Evolutionary conservation across 2,888 invertebrate species (phyloP).

Genomic region (Netelia inedita): DNA sequence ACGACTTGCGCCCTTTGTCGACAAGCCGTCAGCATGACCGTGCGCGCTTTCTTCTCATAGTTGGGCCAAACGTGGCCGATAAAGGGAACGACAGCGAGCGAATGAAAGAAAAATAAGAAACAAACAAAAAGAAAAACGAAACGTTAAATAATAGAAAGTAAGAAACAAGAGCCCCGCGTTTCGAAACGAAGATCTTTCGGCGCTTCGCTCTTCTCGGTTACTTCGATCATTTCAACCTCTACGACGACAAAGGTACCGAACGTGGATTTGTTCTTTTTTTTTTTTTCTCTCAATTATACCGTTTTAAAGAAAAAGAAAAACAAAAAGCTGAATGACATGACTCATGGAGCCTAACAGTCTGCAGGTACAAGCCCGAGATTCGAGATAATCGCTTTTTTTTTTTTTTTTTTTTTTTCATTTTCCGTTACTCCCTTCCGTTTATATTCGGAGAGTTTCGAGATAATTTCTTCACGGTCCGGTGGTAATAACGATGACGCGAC

Average conservation of each 20-base stretch:
- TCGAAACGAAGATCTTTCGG: background rate
- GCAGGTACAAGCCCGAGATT: conserved; percentile 73
- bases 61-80: conserved; percentile 70
- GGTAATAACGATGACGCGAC: background rate
- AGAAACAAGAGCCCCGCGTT: background rate
- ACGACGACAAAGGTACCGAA: conserved; percentile 44
- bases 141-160: background rate
- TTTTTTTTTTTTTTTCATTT: background rate
- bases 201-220: conserved; percentile 12
- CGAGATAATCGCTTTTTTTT: background rate
- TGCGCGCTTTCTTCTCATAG: conserved; percentile 88
- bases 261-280: conserved; percentile 36
- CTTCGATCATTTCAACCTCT: conserved; percentile 33
- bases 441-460: conserved; percentile 17
- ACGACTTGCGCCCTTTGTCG: conserved; percentile 96
- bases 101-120: conserved; percentile 36
- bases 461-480: background rate
- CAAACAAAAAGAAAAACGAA: conserved; percentile 19
- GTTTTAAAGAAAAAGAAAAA: background rate
- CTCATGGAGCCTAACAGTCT: conserved; percentile 80
- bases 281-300: background rate
- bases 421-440: background rate
- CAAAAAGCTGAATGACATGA: conserved; percentile 80
- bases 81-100: conserved; percentile 3
- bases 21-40: conserved; percentile 89